Conservation (phyloP, 1,140 invertebrate species). For the Drosophila suzukii region DNA sequence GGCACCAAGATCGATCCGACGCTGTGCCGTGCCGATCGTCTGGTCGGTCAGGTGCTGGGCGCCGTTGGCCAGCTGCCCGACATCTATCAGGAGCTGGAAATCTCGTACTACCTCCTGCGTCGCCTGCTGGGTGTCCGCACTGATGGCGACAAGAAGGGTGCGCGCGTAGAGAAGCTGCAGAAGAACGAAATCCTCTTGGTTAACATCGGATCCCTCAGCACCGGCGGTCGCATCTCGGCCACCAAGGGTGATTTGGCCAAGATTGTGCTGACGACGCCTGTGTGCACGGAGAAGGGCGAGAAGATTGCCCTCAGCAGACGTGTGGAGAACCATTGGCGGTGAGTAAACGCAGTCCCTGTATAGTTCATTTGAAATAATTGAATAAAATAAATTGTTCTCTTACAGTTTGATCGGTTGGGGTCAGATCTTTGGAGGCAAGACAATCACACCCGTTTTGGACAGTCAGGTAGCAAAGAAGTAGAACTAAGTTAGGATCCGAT, state of each 20-base stretch:
- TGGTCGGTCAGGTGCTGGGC: conserved; percentile 99
- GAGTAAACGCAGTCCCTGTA: conserved; percentile 51
- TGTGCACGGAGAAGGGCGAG: conserved; percentile 99
- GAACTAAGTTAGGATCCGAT: conserved; percentile 23
- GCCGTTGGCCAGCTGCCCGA: conserved; percentile 97
- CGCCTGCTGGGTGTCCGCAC: conserved; percentile 98
- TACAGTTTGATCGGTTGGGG: conserved; percentile 97
- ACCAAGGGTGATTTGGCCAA: conserved; percentile 99
- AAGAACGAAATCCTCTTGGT: conserved; percentile 97
- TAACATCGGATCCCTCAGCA: conserved; percentile 99
- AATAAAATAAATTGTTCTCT: conserved; percentile 50
- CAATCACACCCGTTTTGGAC: conserved; percentile 79
- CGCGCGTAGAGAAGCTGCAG: conserved; percentile 96
- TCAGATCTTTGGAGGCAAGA: conserved; percentile 95
- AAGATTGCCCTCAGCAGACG: conserved; percentile 99
- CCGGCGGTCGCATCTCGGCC: conserved; percentile 97
- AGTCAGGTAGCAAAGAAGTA: conserved; percentile 73
- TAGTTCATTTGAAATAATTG: background rate
- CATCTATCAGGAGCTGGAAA: conserved; percentile 99
- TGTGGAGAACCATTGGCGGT: conserved; percentile 99
- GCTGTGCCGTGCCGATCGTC: conserved; percentile 97
- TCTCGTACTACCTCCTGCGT: conserved; percentile 98
- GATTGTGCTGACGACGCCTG: conserved; percentile 97
- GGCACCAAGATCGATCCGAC: conserved; percentile 99
- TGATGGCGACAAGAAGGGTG: conserved; percentile 99